Evolutionary conservation across 2,888 invertebrate species (phyloP).

Genomic region (Acholoe squamosa): DNA sequence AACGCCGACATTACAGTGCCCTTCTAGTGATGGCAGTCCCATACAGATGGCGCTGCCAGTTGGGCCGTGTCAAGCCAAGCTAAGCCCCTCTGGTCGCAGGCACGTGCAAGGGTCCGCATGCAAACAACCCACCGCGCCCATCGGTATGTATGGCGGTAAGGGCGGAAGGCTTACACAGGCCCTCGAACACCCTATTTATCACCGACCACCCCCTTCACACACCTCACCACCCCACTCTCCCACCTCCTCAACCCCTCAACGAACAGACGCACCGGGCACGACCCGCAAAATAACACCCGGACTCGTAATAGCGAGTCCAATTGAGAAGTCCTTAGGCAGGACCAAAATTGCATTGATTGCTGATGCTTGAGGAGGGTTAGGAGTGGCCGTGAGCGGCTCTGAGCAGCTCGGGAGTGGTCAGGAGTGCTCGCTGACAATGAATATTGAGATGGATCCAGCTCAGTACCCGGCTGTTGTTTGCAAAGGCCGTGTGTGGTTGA

Average conservation of each 20-base stretch:
- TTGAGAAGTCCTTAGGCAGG: slow-evolving; percentile 25
- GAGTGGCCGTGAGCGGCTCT: not conserved
- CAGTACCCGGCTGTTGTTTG: not conserved
- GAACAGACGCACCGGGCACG: not conserved
- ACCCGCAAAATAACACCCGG: not conserved
- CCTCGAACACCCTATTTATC: slow-evolving; percentile 56
- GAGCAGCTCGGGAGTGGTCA: slow-evolving; percentile 11
- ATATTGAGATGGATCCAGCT: slow-evolving; percentile 53
- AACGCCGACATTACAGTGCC: slow-evolving; percentile 38
- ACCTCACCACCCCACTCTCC: not conserved
- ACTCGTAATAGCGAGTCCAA: slow-evolving; percentile 15
- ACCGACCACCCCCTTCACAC: not conserved
- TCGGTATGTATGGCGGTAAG: slow-evolving; percentile 44
- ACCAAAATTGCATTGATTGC: slow-evolving; percentile 53
- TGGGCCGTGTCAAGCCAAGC: slow-evolving; percentile 46
- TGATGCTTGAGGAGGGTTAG: slow-evolving; percentile 15
- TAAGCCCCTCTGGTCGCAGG: slow-evolving; percentile 33
- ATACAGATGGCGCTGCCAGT: slow-evolving; percentile 41
- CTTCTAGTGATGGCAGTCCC: slow-evolving; percentile 34
- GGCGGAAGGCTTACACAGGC: slow-evolving; percentile 3
- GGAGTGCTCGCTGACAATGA: slow-evolving; percentile 47
- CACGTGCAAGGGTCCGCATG: not conserved
- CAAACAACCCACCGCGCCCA: slow-evolving; percentile 32
- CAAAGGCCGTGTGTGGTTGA: slow-evolving; percentile 5
- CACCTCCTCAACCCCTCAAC: slow-evolving; percentile 20